Evolutionary conservation across 2,113 vertebrate species (phyloP).

Genomic region (Halcyon senegalensis): DNA sequence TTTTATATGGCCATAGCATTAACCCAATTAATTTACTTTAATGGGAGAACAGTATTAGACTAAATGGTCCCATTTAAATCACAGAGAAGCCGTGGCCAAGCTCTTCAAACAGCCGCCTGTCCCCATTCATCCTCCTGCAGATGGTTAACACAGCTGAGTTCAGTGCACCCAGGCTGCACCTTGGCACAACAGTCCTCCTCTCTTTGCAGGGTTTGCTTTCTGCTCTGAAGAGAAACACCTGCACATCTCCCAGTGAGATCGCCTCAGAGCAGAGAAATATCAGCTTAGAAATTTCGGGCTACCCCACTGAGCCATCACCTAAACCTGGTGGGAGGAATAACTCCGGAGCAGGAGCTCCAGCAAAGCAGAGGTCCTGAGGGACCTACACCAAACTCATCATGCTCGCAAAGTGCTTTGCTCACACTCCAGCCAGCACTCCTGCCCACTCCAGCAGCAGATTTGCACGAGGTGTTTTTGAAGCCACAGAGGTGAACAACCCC

Average conservation of each 20-base stretch:
- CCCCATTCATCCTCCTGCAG: constrained; percentile 1
- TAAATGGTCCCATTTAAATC: background rate
- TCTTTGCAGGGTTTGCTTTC: background rate
- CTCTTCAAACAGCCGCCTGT: background rate
- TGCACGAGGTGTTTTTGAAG: background rate
- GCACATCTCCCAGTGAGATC: background rate
- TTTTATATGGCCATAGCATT: background rate
- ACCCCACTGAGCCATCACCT: background rate
- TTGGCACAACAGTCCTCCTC: background rate
- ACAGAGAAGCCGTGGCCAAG: background rate
- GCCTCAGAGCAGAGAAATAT: background rate
- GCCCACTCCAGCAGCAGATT: rapidly evolving
- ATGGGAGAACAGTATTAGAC: background rate
- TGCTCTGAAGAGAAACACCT: constrained; percentile 64
- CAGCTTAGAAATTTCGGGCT: background rate
- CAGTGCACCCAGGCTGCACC: background rate
- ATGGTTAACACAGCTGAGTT: background rate
- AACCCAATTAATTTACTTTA: constrained; percentile 36
- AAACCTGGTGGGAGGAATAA: background rate
- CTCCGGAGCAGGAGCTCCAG: background rate
- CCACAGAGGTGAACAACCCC: background rate
- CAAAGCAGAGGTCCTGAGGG: background rate
- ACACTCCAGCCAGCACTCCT: rapidly evolving
- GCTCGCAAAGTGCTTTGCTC: background rate
- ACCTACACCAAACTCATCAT: rapidly evolving